Base-by-base conservation (phyloP, 2,113 vertebrate genomes). In the Sterna hirundo region DNA sequence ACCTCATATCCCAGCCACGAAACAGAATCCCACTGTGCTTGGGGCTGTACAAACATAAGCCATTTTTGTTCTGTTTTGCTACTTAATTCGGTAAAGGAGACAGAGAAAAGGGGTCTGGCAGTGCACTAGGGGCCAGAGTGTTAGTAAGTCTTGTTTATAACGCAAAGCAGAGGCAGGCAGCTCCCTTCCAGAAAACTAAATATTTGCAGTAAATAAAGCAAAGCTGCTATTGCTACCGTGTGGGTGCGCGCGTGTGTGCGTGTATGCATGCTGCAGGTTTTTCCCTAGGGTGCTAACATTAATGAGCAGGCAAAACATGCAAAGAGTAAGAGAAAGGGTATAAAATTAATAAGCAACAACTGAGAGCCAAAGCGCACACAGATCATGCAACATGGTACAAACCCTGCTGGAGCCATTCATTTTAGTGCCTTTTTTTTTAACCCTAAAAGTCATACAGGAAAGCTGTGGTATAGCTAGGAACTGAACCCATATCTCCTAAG, bases 371-470 rank as follows among this genome's bases (percentile, higher is more conserved):
- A 91, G 84, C 74, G 38, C 62, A 70, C 23, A 21, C 49, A 40
- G 79, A 83, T 86, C 94, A 44, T 5, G 6, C 65, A 81, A 34
- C 3, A 3, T 80, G 51, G 75, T 80, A 61, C 66, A 95, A 91
- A 74, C 78, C 29, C 54, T 85, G 81, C 82, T 85, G 81, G 60
- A 94, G 77, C 80, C 44, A 88, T 94, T 96, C 18, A 68, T 85
- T 87, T 95, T 54, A 72, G 55, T 49, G 78, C 49, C 3, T 18
- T 13, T 25, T 16, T 68, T 54, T 81, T 86, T 64, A 83, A 81
- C n/a, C 55, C 74, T 94, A 55, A 82, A 89, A 80, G 79, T 80
- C 78, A 86, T 54, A 92, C 89, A 96, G 94, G 90, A 96, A 97
- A 86, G 52, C 68, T 95, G 93, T 90, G 90, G 88, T 94, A 13